These are phyloP conservation scores for Mizuhopecten yessoensis DNA, from an alignment of 1,140 invertebrate species.

Conservation along the genomic window DNA sequence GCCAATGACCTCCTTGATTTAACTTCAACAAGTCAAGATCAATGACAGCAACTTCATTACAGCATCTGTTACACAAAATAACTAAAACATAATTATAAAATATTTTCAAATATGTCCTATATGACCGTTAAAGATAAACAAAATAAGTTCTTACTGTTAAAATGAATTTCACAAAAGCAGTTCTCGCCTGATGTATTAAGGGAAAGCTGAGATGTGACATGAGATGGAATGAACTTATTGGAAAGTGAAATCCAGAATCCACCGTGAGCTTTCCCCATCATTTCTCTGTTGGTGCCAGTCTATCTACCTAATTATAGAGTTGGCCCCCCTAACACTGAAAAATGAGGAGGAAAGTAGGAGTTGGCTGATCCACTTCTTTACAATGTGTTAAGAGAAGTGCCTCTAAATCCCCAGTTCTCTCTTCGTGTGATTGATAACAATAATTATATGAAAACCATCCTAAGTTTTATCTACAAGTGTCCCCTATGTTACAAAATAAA, in stretches of 20 bases:
- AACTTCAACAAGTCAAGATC: too few species aligned
- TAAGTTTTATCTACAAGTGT: slow-evolving; percentile 10
- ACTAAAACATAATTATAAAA: too few species aligned
- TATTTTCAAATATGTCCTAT: not conserved
- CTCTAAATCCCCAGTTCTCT: not conserved
- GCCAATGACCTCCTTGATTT: too few species aligned
- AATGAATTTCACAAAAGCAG: not conserved
- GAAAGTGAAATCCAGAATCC: not conserved
- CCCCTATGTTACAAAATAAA: slow-evolving; percentile 28
- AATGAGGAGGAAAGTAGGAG: not conserved
- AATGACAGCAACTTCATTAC: too few species aligned
- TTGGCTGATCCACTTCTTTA: not conserved
- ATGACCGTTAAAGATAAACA: too few species aligned
- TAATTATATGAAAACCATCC: not conserved
- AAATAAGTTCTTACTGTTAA: not conserved
- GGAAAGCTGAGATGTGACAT: not conserved
- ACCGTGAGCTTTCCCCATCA: not conserved
- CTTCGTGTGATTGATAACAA: not conserved
- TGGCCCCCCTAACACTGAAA: not conserved
- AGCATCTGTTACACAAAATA: too few species aligned
- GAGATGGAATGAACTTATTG: slow-evolving; percentile 17
- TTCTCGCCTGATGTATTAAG: not conserved
- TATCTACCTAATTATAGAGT: slow-evolving; percentile 35
- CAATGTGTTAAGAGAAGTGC: not conserved
- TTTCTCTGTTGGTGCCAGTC: not conserved